Evolutionary conservation across 2,113 vertebrate species (phyloP).

Genomic region (Pseudorasbora parva): DNA sequence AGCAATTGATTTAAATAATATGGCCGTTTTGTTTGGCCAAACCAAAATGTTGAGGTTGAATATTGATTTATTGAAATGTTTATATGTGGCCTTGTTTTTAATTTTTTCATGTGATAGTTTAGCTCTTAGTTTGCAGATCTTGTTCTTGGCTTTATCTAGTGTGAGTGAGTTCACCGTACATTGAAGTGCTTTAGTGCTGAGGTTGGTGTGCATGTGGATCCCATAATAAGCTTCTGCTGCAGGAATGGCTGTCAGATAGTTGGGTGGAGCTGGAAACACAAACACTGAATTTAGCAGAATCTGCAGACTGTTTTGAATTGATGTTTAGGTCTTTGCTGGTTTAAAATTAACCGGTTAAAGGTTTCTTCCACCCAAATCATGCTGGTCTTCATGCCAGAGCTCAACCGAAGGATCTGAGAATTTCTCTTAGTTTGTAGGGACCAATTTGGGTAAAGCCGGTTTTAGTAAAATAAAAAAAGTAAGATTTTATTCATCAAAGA

Average conservation of each 20-base stretch:
- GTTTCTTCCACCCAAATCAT: neutral
- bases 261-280: constrained; percentile 39
- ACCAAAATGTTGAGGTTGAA: constrained; percentile 9
- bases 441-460: neutral
- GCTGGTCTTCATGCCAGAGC: neutral
- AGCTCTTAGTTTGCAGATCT: constrained; percentile 13
- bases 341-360: neutral
- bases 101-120: neutral
- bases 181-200: constrained; percentile 30
- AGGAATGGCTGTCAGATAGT: neutral
- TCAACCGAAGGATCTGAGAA: neutral
- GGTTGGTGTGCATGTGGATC: constrained; percentile 35
- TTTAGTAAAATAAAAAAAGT: too few relatives aligned
- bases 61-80: neutral
- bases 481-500: neutral
- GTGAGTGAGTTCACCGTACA: neutral
- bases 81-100: neutral
- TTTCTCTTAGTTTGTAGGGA: neutral
- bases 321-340: constrained; percentile 35
- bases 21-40: neutral
- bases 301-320: constrained; percentile 24
- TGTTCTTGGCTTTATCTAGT: neutral
- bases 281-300: constrained; percentile 34
- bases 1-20: neutral
- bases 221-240: constrained; percentile 41